Conservation (phyloP, 2,888 invertebrate species). For the Hesperia comma region DNA sequence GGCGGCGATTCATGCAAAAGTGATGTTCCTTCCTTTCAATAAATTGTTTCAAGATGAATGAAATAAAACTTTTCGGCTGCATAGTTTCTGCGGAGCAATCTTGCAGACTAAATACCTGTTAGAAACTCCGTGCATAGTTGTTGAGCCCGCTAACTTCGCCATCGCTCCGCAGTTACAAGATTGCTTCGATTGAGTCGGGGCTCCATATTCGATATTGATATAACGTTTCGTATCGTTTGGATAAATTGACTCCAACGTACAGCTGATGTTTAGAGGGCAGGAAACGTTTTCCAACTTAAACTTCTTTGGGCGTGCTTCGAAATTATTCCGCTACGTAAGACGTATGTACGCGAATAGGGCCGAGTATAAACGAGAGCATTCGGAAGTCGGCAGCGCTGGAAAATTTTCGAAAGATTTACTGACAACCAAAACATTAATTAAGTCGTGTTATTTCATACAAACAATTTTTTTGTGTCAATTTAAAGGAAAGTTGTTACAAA, state of each 20-base stretch:
- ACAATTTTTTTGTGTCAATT: too few relatives aligned
- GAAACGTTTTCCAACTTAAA: neutral
- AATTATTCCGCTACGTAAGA: too few relatives aligned
- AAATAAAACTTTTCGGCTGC: neutral
- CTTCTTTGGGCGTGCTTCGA: neutral
- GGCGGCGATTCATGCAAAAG: too few relatives aligned
- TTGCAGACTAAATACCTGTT: conserved; percentile 2
- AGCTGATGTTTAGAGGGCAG: neutral
- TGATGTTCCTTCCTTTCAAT: too few relatives aligned
- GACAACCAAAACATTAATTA: too few relatives aligned
- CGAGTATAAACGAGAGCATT: too few relatives aligned
- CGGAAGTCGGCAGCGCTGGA: too few relatives aligned
- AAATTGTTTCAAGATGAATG: too few relatives aligned
- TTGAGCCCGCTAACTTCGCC: neutral
- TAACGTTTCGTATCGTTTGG: neutral
- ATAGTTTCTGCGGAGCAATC: neutral
- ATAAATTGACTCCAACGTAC: neutral
- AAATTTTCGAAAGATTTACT: too few relatives aligned
- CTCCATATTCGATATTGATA: neutral
- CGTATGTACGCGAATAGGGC: too few relatives aligned
- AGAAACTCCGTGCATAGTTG: neutral
- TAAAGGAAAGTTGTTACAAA: too few relatives aligned
- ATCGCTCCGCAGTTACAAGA: neutral
- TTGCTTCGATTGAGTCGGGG: neutral
- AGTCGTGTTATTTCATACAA: too few relatives aligned